Evolutionary conservation across 2,888 invertebrate species (phyloP).

Genomic region (Lacanobia oleracea): DNA sequence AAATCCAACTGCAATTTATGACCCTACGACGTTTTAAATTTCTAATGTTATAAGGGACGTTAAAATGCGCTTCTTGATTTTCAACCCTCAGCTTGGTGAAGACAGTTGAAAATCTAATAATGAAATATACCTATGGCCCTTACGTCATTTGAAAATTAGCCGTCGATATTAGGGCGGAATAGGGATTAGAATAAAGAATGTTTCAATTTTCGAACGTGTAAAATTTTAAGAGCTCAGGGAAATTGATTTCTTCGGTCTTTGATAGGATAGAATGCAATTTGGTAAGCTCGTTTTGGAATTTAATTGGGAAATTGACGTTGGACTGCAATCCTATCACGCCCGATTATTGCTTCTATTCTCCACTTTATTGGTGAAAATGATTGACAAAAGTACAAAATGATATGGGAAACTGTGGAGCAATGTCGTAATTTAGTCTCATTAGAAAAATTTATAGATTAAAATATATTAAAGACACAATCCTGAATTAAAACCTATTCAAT

Average conservation of each 20-base stretch:
- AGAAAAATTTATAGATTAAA: too few species aligned
- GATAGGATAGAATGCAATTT: conserved; percentile 38
- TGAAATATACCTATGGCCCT: neutral
- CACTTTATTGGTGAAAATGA: too few species aligned
- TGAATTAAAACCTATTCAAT: too few species aligned
- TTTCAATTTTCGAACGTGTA: conserved; percentile 53
- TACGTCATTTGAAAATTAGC: neutral
- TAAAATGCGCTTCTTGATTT: neutral
- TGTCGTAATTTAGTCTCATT: too few species aligned
- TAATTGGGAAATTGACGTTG: conserved; percentile 22
- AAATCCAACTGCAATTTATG: neutral
- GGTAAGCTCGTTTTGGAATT: conserved; percentile 36
- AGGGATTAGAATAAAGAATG: conserved; percentile 41
- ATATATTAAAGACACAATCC: too few species aligned
- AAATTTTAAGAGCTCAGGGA: conserved; percentile 26
- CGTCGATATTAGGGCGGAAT: conserved; percentile 15
- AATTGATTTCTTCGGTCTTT: conserved; percentile 53
- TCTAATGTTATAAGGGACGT: neutral
- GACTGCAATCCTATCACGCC: neutral
- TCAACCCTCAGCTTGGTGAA: neutral
- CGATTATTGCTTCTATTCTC: neutral
- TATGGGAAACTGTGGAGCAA: too few species aligned
- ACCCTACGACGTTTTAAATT: neutral
- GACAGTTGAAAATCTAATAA: neutral
- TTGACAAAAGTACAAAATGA: too few species aligned